These are phyloP conservation scores for Clamator glandarius DNA, from an alignment of 2,797 vertebrate species.

Conservation along the genomic window DNA sequence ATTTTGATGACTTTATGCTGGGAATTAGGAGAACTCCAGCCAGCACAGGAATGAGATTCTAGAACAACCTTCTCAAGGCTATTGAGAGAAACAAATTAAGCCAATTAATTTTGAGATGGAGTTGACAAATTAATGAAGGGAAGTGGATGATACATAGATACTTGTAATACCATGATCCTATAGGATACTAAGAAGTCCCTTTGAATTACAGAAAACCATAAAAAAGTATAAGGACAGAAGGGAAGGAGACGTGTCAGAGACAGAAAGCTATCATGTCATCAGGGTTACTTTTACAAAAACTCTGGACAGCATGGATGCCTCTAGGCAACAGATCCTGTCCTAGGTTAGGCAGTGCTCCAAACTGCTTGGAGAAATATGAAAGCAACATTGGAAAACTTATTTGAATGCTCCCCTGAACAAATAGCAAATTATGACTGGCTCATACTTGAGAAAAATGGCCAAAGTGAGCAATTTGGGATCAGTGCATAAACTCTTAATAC, in stretches of 20 bases:
- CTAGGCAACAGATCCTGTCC: neutral
- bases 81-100: neutral
- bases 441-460: neutral
- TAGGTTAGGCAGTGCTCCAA: neutral
- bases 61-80: neutral
- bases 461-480: neutral
- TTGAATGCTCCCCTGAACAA: neutral
- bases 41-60: constrained; percentile 18
- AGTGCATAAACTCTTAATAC: neutral
- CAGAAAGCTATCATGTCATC: neutral
- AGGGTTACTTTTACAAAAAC: neutral
- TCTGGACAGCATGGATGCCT: neutral
- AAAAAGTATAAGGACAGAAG: neutral
- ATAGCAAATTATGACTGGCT: constrained; percentile 10
- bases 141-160: neutral
- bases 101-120: neutral
- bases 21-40: constrained; percentile 1
- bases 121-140: constrained; percentile 4
- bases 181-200: neutral
- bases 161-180: neutral
- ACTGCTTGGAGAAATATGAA: neutral
- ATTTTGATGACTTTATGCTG: neutral
- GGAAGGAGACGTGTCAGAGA: neutral
- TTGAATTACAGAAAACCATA: neutral
- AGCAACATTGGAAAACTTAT: neutral